Base-by-base conservation (phyloP, 2,797 vertebrate species). In the Jordanella pulchra region DNA sequence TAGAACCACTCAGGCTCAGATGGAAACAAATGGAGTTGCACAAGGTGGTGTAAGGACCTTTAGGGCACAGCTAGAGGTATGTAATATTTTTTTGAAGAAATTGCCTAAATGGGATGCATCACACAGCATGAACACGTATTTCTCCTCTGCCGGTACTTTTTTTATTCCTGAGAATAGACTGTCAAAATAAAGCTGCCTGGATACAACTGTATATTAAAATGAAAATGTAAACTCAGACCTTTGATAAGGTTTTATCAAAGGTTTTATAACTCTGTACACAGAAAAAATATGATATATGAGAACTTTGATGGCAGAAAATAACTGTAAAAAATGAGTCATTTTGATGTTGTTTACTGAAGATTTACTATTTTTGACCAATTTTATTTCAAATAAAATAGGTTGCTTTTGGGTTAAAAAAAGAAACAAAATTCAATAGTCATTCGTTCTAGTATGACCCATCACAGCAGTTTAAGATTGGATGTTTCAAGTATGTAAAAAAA, bases 1-100 rank as follows among this genome's bases (percentile, higher is more conserved):
- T 61, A 25, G 73, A 82, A 65, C 68, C 56, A 63, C 65, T 74
- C 44, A 66, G 70, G 68, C 69, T 67, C 60, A 56, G 73, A 72
- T 82, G 32, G 63, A 76, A 69, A 67, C 14, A 12, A 79, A 73
- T 70, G 51, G 64, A 76, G 53, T 64, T 47, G 27, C 60, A 21
- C 30, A 7, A 53, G 47, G 63, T 39, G 60, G 32, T 75, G 81
- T 21, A 71, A 80, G 67, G 50, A 50, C 51, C 67, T 64, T 63
- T 67, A 63, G 18, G 13, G 48, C 56, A 72, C 42, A 69, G 71
- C 58, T 61, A 67, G n/a, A 28, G 54, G 27, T 45, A 53, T 64
- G 3, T 51, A 51, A 23, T n/a, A n/a, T 5, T 42, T 7, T 51
- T 21, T 10, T n/a, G 11, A n/a, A 61, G 35, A n/a, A 63, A 35